These are phyloP conservation scores for Presbytis comata DNA, from an alignment of 2,797 vertebrate species.

Conservation along the genomic window DNA sequence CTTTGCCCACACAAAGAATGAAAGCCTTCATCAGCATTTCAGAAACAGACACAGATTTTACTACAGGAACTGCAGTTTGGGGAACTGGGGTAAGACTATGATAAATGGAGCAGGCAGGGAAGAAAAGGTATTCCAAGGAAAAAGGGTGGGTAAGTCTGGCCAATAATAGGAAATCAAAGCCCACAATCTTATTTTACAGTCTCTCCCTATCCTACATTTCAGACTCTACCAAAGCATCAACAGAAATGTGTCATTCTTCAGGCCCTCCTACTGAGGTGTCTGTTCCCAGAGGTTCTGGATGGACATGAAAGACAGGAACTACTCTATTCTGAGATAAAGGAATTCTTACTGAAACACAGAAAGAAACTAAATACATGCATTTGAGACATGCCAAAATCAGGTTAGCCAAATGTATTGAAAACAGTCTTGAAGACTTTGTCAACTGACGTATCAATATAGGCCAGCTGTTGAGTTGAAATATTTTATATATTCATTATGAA, in stretches of 20 bases:
- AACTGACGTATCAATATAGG: neutral
- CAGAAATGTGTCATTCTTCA: neutral
- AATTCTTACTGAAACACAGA: slow-evolving; percentile 5
- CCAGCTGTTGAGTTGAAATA: neutral
- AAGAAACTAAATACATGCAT: neutral
- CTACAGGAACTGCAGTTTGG: neutral
- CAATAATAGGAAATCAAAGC: slow-evolving; percentile 20
- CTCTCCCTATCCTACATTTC: neutral
- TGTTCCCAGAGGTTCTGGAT: neutral
- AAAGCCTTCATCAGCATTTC: neutral
- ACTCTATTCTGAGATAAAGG: neutral
- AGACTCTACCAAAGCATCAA: neutral
- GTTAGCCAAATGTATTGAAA: neutral
- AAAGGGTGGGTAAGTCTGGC: neutral
- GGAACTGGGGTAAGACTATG: neutral
- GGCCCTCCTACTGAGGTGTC: neutral
- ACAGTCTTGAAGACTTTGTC: neutral
- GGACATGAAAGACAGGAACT: neutral
- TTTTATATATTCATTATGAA: neutral
- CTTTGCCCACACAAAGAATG: neutral
- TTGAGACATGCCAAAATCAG: slow-evolving; percentile 17
- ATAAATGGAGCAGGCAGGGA: neutral
- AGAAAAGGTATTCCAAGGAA: neutral
- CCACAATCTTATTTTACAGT: neutral
- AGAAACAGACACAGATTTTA: neutral